Conservation (phyloP, 2,888 invertebrate genomes). For the Lasiommata megera region DNA sequence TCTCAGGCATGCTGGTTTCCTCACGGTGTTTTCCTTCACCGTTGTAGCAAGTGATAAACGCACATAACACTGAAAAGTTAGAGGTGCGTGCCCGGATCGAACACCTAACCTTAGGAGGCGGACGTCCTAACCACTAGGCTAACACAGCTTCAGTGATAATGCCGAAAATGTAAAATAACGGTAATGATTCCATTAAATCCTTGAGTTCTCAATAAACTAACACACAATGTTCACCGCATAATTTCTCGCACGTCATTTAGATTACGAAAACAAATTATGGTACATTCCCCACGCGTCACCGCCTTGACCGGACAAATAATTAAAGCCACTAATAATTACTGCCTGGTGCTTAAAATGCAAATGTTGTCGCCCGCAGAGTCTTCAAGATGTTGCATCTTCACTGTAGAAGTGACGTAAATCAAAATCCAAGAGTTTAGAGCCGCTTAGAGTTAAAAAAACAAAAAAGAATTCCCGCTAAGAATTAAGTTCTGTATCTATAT, state of each 20-base stretch:
- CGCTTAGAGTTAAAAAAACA: too few species aligned
- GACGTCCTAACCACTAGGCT: too few species aligned
- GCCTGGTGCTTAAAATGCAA: slow-evolving; percentile 71
- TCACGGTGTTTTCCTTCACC: too few species aligned
- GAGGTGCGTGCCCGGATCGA: too few species aligned
- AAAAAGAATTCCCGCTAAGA: too few species aligned
- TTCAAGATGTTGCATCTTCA: slow-evolving; percentile 33
- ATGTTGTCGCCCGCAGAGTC: slow-evolving; percentile 70
- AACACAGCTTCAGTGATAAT: too few species aligned
- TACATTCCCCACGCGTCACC: slow-evolving; percentile 59
- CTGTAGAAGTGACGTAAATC: background rate
- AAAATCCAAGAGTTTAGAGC: background rate
- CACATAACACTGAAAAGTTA: too few species aligned
- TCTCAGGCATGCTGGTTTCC: too few species aligned
- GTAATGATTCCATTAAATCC: background rate
- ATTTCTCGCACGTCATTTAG: slow-evolving; percentile 54
- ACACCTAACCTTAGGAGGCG: too few species aligned
- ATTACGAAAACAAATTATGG: slow-evolving; percentile 71
- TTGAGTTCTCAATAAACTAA: background rate
- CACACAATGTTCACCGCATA: slow-evolving; percentile 31
- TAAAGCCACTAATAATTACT: slow-evolving; percentile 68
- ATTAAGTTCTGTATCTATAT: too few species aligned
- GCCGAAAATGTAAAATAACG: too few species aligned
- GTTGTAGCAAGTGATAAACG: too few species aligned
- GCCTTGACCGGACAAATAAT: slow-evolving; percentile 52